Conservation (phyloP, 2,888 invertebrate species). For the Latrodectus elegans region DNA sequence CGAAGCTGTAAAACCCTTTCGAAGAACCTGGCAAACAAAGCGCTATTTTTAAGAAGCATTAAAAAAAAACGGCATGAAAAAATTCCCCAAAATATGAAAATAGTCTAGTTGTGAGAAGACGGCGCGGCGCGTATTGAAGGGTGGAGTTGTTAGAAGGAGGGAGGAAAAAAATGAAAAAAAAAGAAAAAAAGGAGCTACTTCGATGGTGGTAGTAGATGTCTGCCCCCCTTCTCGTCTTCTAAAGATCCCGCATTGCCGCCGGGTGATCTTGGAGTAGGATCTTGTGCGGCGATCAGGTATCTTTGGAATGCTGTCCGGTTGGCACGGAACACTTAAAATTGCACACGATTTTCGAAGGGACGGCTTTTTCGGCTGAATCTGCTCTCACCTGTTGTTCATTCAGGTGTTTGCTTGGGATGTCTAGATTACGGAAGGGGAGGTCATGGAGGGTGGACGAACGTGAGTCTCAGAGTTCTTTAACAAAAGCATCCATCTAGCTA, state of each 20-base stretch:
- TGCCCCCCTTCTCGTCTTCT: constrained; percentile 25
- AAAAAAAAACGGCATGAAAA: not conserved
- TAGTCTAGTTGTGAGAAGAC: not conserved
- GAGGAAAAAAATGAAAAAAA: too few species aligned
- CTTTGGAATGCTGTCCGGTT: constrained; percentile 42
- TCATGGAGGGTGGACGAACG: not conserved
- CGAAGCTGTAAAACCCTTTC: not conserved
- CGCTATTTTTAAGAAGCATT: too few species aligned
- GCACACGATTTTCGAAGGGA: constrained; percentile 4
- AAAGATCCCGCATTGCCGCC: constrained; percentile 39
- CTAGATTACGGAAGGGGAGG: not conserved
- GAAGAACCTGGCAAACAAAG: not conserved
- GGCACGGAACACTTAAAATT: constrained; percentile 46
- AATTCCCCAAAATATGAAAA: constrained; percentile 1
- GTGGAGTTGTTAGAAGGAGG: not conserved
- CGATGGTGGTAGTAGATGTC: constrained; percentile 30
- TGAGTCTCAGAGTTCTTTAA: too few species aligned
- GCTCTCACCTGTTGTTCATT: constrained; percentile 5
- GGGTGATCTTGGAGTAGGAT: constrained; percentile 45
- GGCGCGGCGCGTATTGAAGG: not conserved
- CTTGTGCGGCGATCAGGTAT: constrained; percentile 30
- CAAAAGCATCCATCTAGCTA: too few species aligned
- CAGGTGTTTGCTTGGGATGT: constrained; percentile 2
- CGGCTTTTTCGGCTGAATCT: not conserved
- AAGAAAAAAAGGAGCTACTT: constrained; percentile 4